phyloP scores from a whole-genome alignment of 1,140 invertebrate species.

The Cydia amplana region DNA sequence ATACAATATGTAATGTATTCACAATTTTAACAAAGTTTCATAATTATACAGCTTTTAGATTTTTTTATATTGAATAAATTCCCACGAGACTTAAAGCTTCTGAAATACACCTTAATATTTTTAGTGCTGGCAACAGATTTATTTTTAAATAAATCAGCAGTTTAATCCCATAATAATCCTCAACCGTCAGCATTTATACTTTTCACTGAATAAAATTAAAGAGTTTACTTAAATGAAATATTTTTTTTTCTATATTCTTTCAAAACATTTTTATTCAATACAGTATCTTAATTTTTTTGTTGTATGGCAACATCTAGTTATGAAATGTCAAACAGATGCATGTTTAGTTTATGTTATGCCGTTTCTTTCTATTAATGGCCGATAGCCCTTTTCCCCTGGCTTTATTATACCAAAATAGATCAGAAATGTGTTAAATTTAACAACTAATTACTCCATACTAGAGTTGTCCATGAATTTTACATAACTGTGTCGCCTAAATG shows the following conservation, averaged over 20 bases:
- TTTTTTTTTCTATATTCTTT: too few species aligned
- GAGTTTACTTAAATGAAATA: too few species aligned
- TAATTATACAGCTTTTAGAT: too few species aligned
- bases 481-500: background rate
- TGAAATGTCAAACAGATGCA: background rate
- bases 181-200: too few species aligned
- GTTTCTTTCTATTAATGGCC: background rate
- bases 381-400: background rate
- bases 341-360: background rate
- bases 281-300: background rate
- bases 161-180: too few species aligned
- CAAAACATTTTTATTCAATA: too few species aligned
- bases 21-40: too few species aligned
- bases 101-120: background rate
- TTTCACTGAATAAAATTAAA: too few species aligned
- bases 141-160: too few species aligned
- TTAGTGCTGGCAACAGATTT: background rate
- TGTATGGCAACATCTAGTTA: background rate
- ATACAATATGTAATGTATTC: too few species aligned
- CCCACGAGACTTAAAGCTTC: background rate
- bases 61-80: too few species aligned
- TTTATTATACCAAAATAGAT: background rate
- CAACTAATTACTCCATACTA: background rate
- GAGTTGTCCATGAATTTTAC: background rate
- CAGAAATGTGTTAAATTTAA: slow-evolving; percentile 4